Conservation (phyloP, 2,113 vertebrate genomes). For the Sarotherodon lohbergeri region DNA sequence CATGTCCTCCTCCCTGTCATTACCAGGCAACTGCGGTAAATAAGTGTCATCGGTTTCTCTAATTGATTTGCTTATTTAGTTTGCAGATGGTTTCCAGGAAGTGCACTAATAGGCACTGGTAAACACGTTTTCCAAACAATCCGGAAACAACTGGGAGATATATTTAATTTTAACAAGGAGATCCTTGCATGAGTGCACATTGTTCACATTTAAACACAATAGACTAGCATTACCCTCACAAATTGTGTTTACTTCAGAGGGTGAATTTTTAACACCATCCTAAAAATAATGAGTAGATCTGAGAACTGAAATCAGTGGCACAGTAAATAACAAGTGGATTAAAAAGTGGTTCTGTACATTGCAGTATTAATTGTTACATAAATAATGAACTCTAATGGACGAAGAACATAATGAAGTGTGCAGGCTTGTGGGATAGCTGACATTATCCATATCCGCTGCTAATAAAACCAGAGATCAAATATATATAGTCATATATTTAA, state of each 20-base stretch:
- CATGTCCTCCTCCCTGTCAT: background rate
- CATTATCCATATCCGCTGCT: background rate
- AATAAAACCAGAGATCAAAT: background rate
- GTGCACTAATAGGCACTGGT: constrained; percentile 12
- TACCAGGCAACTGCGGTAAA: constrained; percentile 5
- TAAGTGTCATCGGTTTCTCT: background rate
- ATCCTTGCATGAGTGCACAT: background rate
- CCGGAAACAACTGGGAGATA: background rate
- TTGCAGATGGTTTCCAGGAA: constrained; percentile 23
- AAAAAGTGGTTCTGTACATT: background rate
- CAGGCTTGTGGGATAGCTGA: background rate
- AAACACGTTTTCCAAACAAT: constrained; percentile 21
- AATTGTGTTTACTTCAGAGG: background rate
- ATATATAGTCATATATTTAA: background rate
- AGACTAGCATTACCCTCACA: background rate
- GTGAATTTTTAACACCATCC: background rate
- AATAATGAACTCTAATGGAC: background rate
- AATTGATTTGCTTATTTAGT: constrained; percentile 6
- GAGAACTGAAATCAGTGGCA: background rate
- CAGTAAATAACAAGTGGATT: background rate
- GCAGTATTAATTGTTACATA: background rate
- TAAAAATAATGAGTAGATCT: background rate
- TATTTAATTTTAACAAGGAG: background rate
- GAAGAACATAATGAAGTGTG: background rate
- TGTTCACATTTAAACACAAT: background rate